These are phyloP conservation scores for Leptopilina boulardi DNA, from an alignment of 1,140 invertebrate genomes.

Conservation along the genomic window DNA sequence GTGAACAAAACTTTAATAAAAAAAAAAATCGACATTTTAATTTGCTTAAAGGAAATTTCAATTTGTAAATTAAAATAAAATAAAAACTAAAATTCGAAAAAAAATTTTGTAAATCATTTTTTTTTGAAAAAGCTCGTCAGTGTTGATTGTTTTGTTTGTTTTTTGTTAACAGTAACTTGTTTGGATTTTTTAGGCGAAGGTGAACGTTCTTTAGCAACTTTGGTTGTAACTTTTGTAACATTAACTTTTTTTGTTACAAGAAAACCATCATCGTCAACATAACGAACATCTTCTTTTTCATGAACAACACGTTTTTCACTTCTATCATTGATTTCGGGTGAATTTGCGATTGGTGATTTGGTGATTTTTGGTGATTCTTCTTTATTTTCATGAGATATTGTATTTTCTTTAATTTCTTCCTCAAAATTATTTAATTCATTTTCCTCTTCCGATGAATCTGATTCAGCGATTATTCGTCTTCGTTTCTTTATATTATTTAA, in stretches of 20 bases:
- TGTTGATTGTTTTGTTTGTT: constrained; percentile 58
- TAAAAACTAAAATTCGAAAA: neutral
- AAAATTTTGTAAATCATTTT: constrained; percentile 53
- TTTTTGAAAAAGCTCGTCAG: constrained; percentile 67
- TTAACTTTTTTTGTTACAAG: constrained; percentile 69
- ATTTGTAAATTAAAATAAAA: too few relatives aligned
- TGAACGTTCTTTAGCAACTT: constrained; percentile 51
- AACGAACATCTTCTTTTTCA: constrained; percentile 66
- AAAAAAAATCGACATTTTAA: too few relatives aligned
- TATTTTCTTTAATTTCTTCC: constrained; percentile 47
- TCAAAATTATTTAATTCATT: constrained; percentile 43
- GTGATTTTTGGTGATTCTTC: constrained; percentile 50
- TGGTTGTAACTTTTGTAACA: constrained; percentile 64
- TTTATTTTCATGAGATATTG: constrained; percentile 40
- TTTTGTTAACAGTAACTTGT: constrained; percentile 42
- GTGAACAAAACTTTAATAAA: too few relatives aligned
- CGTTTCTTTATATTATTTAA: constrained; percentile 56
- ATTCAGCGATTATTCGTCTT: constrained; percentile 64
- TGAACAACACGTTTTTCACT: constrained; percentile 65
- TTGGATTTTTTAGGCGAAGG: constrained; percentile 46
- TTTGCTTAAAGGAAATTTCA: too few relatives aligned
- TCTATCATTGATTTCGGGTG: constrained; percentile 50
- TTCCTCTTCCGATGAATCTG: constrained; percentile 67
- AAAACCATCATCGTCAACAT: constrained; percentile 69
- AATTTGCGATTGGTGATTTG: too few relatives aligned